Evolutionary conservation across 2,113 vertebrate species (phyloP).

Genomic region (Platycercus adscitus): DNA sequence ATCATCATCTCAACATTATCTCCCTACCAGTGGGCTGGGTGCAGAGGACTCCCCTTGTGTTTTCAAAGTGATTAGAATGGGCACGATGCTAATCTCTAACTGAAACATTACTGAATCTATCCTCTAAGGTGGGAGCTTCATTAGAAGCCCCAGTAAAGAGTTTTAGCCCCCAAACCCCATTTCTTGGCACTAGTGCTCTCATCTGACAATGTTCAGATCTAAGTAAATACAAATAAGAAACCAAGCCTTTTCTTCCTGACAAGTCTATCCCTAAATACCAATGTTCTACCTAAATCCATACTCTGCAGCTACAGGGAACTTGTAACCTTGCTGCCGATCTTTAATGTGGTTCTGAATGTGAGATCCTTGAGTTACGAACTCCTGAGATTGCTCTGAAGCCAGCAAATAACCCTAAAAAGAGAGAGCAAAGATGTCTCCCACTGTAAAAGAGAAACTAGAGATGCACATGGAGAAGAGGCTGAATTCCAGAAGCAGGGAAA

Average conservation of each 20-base stretch:
- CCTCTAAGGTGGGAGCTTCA: neutral
- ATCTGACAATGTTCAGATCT: neutral
- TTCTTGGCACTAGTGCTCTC: neutral
- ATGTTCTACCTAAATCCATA: neutral
- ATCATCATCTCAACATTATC: neutral
- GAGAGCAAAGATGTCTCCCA: neutral
- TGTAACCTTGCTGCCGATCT: neutral
- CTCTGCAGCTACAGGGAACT: neutral
- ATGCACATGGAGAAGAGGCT: neutral
- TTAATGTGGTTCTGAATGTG: neutral
- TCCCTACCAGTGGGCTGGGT: neutral
- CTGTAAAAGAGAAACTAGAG: neutral
- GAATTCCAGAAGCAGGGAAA: neutral
- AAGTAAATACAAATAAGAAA: neutral
- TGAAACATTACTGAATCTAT: neutral
- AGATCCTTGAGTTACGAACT: neutral
- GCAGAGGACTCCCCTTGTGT: neutral
- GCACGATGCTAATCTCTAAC: neutral
- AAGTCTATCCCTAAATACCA: neutral
- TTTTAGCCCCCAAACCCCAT: neutral
- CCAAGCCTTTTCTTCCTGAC: neutral
- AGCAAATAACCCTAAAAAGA: neutral
- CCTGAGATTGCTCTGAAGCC: neutral
- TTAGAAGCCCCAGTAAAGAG: neutral
- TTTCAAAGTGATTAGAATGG: neutral